phyloP scores from a whole-genome alignment of 2,113 vertebrate species.

The Oreotrochilus melanogaster region DNA sequence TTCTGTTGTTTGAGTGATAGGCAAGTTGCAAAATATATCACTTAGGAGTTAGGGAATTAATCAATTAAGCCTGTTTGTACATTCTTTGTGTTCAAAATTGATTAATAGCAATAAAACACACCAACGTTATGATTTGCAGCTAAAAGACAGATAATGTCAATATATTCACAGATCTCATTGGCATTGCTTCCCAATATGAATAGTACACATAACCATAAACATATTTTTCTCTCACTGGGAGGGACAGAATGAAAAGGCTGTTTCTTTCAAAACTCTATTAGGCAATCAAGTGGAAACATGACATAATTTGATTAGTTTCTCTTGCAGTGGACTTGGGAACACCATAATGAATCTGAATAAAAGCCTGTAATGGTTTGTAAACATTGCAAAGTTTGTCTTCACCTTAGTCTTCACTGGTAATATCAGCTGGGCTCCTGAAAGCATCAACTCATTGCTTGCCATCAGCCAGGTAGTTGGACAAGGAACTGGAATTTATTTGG shows the following conservation, averaged over 20 bases:
- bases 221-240: constrained; percentile 13
- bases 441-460: background rate
- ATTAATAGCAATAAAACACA: constrained; percentile 53
- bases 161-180: constrained; percentile 47
- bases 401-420: background rate
- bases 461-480: background rate
- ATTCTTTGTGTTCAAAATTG: constrained; percentile 54
- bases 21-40: constrained; percentile 64
- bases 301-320: constrained; percentile 25
- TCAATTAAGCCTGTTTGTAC: constrained; percentile 46
- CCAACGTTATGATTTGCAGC: constrained; percentile 3
- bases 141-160: constrained; percentile 34
- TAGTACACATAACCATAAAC: background rate
- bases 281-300: constrained; percentile 1
- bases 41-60: constrained; percentile 11
- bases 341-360: background rate
- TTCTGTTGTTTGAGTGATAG: constrained; percentile 50
- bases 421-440: background rate
- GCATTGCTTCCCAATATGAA: background rate
- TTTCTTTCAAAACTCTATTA: constrained; percentile 16
- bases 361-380: background rate
- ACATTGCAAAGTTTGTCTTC: background rate
- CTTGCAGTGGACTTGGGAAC: background rate
- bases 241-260: background rate
- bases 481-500: background rate